These are phyloP conservation scores for Stictocephala bisonia DNA, from an alignment of 2,888 invertebrate species.

Conservation along the genomic window DNA sequence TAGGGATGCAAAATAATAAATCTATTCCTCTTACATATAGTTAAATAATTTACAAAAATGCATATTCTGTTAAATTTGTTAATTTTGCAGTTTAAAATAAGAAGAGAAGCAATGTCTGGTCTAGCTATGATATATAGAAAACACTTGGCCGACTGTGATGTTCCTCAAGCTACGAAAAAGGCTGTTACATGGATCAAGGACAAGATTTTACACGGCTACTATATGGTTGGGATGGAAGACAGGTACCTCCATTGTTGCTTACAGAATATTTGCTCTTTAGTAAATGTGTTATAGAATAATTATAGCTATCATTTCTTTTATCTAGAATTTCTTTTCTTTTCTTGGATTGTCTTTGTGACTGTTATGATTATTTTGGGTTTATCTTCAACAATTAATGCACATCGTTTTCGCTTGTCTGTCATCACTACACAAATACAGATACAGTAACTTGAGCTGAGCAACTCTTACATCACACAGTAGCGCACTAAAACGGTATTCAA, in stretches of 20 bases:
- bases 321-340: background rate
- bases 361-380: background rate
- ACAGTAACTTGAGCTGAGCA: too few species aligned
- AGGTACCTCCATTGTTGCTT: too few species aligned
- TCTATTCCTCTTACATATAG: too few species aligned
- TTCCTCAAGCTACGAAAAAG: slow-evolving; percentile 85
- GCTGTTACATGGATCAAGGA: slow-evolving; percentile 97
- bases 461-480: too few species aligned
- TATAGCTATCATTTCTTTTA: background rate
- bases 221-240: slow-evolving; percentile 88
- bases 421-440: too few species aligned
- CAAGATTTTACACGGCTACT: slow-evolving; percentile 93
- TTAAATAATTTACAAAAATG: too few species aligned
- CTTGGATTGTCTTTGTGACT: background rate
- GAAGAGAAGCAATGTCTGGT: slow-evolving; percentile 95
- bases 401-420: too few species aligned
- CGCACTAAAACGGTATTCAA: too few species aligned
- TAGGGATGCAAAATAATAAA: too few species aligned
- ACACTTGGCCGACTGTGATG: slow-evolving; percentile 84
- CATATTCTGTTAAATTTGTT: too few species aligned
- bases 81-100: slow-evolving; percentile 85
- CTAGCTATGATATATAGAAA: slow-evolving; percentile 94
- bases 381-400: too few species aligned
- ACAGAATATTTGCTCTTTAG: too few species aligned
- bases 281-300: background rate